Base-by-base conservation (phyloP, 2,888 invertebrate genomes). In the Plebejus anna region DNA sequence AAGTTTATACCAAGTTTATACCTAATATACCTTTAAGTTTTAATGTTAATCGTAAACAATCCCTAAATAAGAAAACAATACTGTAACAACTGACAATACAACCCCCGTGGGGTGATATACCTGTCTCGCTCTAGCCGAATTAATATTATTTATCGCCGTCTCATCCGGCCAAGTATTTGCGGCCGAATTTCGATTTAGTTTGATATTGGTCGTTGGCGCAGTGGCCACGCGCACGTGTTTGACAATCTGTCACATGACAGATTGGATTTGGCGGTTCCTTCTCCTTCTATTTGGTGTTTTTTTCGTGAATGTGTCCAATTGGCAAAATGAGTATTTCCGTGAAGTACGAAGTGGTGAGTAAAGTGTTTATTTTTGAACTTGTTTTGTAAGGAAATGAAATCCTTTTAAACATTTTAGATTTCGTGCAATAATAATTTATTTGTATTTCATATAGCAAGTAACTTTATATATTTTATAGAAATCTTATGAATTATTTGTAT, bases 141-240 rank as follows among this genome's bases (percentile, higher is more conserved):
- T 79, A 81, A 72, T 81, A 82, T 80, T 75, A 81, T 81, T 85
- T 89, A 89, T 89, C 88, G 89, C 90, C 82, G 89, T 93, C 90
- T 90, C 90, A 72, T 47, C 72, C 66, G 66, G 71, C 16, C n/a
- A 71, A 42, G 47, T 47, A 51, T 72, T 92, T 92, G 91, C 92
- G 92, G 91, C 90, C 90, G 91, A 93, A 92, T 92, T 93, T 92
- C 90, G 90, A 94, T 93, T 94, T 93, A 94, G 93, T 94, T 93
- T 89, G 42, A 93, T 92, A 92, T 93, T 89, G 89, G 90, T 91
- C 91, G 90, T 91, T 91, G 91, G 91, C 89, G 88, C 88, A 88
- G 87, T 66, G 66, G 66, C 66, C 66, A 36, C 66, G 90, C 78
- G 90, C 88, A 92, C 92, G 92, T 92, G 89, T 90, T 73, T 13